Evolutionary conservation across 2,797 vertebrate species (phyloP), one percentile per base, ranked within the genome.

Genomic region (Anniella stebbinsi): DNA sequence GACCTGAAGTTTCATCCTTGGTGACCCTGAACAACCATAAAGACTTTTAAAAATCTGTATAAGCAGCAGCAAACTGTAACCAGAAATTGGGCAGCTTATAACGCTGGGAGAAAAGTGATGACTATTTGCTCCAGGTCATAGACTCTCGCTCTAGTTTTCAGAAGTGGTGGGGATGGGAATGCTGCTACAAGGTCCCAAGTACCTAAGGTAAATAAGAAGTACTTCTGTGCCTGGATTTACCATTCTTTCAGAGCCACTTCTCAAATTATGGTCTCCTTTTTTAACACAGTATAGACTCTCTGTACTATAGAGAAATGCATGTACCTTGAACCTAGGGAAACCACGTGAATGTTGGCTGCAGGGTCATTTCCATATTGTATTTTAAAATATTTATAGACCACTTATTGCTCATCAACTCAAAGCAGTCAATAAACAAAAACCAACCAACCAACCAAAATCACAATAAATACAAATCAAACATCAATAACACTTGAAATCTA

Each of bases 1-100:
- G 75, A 30, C 33, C 87, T 69, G 88, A 51, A 80, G 76, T 70
- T 6, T 21, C 85, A 92, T 77, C 38, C 51, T 88, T 91, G 23
- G 45, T 63, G 73, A 57, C 15, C 13, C 5, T 69, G 80, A 87
- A 87, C 72, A 92, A 2, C 11, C 69, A 72, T 57, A 83, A 12
- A 66, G 9, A 82, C 63, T 45, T 93, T 80, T 21, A 73, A 76
- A 51, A 8, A 75, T 30, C 54, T 28, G 1, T 80, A 88, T 51
- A 88, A 84, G 75, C 54, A 86, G 60, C 45, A 75, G 73, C 90
- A 80, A 91, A 88, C 67, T 21, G 78, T 3, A 87, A 51, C 17
- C 76, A 86, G 67, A 45, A 77, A 72, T 92, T 91, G 88, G 0
- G 81, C 88, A 8, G 88, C 11, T 93, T 94, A 92, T n/a, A 66